Base-by-base conservation (phyloP, 1,140 invertebrate genomes). In the Brachystomella parvula region DNA sequence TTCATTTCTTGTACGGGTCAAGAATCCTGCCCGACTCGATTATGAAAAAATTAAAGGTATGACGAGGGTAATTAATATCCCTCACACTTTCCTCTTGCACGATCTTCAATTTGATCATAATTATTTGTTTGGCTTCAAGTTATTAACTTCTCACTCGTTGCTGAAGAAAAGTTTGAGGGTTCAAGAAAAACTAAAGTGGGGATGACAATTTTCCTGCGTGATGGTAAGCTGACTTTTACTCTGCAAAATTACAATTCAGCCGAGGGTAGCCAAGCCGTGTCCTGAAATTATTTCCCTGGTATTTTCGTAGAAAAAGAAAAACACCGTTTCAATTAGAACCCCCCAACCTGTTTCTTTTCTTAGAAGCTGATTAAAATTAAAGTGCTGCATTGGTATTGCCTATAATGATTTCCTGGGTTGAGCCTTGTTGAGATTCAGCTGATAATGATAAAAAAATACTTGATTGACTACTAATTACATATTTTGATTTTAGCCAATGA, bases 1-100 rank as follows among this genome's bases (percentile, higher is more conserved):
- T 3, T 88, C 90, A 9, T 94, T 96, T 77, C 81, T 94, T 53
- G 89, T 97, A 64, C 81, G 91, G 65, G 92, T 97, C 0, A 92
- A 89, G 77, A 87, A 95, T 76, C 83, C 92, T 0, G 80, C 83
- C 2, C 83, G 83, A 64, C 78, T 97, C 19, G 94, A 96, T 77
- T 96, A 88, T 78, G 94, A 97, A 78, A 83, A 84, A 75, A 82
- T 79, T 59, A 82, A 83, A 77, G 78, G 82, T 81, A 76, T 66
- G 60, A 64, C 15, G 56, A 44, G 15, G 19, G 28, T 61, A 29
- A 33, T 12, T 35, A 61, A 28, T 61, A 67, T 29, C 6, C 58
- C 17, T 29, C 53, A 24, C 24, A 32, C 58, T 60, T 19, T 28
- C 58, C 24, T 15, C 29, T 60, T 47, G 24, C 56, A 29, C 21